These are phyloP conservation scores for Cephalopholis sonnerati DNA, from an alignment of 2,113 vertebrate species.

Conservation along the genomic window DNA sequence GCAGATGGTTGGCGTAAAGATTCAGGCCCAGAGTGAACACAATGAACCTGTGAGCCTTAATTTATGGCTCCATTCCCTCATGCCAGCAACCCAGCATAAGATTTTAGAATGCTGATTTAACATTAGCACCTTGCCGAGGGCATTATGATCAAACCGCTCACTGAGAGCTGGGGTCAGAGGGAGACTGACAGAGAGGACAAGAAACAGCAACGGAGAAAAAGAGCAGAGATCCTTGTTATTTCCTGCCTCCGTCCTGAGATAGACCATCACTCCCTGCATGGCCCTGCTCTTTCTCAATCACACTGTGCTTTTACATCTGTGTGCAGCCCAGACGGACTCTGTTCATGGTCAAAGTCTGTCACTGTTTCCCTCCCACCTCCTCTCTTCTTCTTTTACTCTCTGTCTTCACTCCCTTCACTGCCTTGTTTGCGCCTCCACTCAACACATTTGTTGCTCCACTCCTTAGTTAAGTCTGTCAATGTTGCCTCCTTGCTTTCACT, in stretches of 20 bases:
- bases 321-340: conserved; percentile 39
- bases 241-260: conserved; percentile 61
- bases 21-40: conserved; percentile 20
- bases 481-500: conserved; percentile 12
- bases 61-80: conserved; percentile 51
- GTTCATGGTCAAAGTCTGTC: conserved; percentile 62
- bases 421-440: conserved; percentile 22
- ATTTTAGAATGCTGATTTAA: conserved; percentile 61
- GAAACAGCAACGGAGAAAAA: conserved; percentile 31
- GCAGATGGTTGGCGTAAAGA: conserved; percentile 29
- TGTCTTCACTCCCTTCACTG: conserved; percentile 49
- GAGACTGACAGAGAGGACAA: conserved; percentile 17
- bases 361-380: conserved; percentile 42
- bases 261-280: conserved; percentile 30
- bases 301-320: conserved; percentile 35
- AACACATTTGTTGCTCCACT: not conserved
- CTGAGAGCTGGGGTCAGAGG: conserved; percentile 26
- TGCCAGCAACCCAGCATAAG: conserved; percentile 28
- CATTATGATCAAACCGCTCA: conserved; percentile 26
- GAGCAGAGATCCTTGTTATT: conserved; percentile 52
- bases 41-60: conserved; percentile 47
- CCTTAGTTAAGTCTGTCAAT: conserved; percentile 16
- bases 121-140: conserved; percentile 51
- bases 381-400: conserved; percentile 22
- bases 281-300: conserved; percentile 65